phyloP scores from a whole-genome alignment of 1,140 invertebrate species.

The Halictus rubicundus region DNA sequence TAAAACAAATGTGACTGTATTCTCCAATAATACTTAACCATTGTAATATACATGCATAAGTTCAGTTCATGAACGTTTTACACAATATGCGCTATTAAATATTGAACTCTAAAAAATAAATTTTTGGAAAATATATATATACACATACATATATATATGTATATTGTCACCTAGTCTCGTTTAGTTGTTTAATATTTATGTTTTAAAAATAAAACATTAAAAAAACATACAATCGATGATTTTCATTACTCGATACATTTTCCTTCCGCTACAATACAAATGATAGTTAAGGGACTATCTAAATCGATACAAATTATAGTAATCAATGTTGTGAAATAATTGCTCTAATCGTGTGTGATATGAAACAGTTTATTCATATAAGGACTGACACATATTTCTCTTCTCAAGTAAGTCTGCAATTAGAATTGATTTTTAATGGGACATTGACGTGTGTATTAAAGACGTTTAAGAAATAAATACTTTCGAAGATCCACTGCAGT shows the following conservation, averaged over 20 bases:
- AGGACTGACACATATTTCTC: conserved; percentile 20
- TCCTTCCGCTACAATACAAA: background rate
- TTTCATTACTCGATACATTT: background rate
- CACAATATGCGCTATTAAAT: conserved; percentile 35
- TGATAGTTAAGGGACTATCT: background rate
- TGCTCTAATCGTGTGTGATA: conserved; percentile 11
- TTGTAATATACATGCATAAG: conserved; percentile 26
- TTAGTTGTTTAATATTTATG: conserved; percentile 2
- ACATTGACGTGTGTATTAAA: conserved; percentile 18
- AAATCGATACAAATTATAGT: background rate
- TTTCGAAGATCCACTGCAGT: background rate
- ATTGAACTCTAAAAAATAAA: conserved; percentile 36
- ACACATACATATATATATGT: background rate
- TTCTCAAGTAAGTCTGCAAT: conserved; percentile 7
- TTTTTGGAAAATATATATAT: conserved; percentile 30
- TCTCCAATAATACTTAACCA: conserved; percentile 36
- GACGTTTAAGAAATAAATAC: conserved; percentile 41
- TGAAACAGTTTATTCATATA: conserved; percentile 44
- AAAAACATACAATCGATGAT: background rate
- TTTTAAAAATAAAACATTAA: background rate
- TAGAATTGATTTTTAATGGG: conserved; percentile 15
- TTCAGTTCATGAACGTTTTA: conserved; percentile 27
- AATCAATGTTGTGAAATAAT: conserved; percentile 11
- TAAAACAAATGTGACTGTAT: conserved; percentile 38
- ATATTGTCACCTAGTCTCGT: conserved; percentile 23